phyloP scores from a whole-genome alignment of 1,140 invertebrate species.

The Matsumurasca onukii region DNA sequence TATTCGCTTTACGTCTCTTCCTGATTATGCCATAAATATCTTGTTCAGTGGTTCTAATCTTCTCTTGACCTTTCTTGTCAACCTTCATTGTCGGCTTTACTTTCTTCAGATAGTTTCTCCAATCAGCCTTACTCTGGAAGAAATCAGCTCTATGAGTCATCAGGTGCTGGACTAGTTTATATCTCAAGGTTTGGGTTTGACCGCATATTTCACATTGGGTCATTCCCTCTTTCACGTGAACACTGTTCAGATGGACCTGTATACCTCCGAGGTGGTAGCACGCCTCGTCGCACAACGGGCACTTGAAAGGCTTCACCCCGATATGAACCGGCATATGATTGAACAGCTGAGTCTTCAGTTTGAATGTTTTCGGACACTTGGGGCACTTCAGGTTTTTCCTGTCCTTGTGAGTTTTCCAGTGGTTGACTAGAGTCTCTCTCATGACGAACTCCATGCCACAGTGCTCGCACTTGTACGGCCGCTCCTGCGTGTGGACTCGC shows the following conservation, averaged over 20 bases:
- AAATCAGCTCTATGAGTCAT: too few relatives aligned
- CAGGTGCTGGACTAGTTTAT: too few relatives aligned
- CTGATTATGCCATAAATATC: too few relatives aligned
- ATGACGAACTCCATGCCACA: constrained; percentile 35
- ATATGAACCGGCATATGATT: neutral
- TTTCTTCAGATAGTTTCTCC: too few relatives aligned
- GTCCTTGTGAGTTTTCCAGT: constrained; percentile 60
- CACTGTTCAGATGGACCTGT: neutral
- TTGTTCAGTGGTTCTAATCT: too few relatives aligned
- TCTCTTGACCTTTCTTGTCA: too few relatives aligned
- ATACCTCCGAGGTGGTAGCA: neutral
- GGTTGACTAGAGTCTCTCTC: constrained; percentile 55
- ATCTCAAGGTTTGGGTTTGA: too few relatives aligned
- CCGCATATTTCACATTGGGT: neutral
- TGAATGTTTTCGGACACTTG: constrained; percentile 59
- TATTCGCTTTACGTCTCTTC: too few relatives aligned
- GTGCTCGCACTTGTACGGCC: constrained; percentile 67
- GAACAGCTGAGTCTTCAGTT: neutral
- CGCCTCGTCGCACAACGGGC: neutral
- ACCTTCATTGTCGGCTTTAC: too few relatives aligned
- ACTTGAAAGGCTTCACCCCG: neutral
- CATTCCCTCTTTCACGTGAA: neutral
- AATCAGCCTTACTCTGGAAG: too few relatives aligned
- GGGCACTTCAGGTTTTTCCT: constrained; percentile 63
- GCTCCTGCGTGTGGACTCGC: constrained; percentile 54